phyloP scores from a whole-genome alignment of 2,888 invertebrate genomes.

The Hesperia comma region DNA sequence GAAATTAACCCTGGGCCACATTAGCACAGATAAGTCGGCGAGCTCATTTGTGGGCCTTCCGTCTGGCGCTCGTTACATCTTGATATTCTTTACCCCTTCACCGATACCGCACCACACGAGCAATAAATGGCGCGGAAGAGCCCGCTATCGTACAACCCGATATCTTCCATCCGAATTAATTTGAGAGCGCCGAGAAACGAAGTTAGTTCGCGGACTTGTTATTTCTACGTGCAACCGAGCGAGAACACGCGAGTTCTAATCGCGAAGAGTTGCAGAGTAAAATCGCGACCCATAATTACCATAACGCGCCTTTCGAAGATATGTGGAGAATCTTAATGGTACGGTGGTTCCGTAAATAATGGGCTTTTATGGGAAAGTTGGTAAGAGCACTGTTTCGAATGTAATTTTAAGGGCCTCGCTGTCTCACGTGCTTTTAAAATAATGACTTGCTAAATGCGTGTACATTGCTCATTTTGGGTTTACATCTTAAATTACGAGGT shows the following conservation, averaged over 20 bases:
- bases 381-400: slow-evolving; percentile 82
- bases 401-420: slow-evolving; percentile 80
- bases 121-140: slow-evolving; percentile 84
- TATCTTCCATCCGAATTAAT: slow-evolving; percentile 85
- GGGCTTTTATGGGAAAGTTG: slow-evolving; percentile 84
- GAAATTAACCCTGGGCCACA: slow-evolving; percentile 83
- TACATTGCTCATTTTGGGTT: slow-evolving; percentile 16
- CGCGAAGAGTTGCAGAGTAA: slow-evolving; percentile 80
- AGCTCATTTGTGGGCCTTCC: slow-evolving; percentile 84
- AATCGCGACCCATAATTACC: slow-evolving; percentile 84
- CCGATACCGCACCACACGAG: slow-evolving; percentile 81
- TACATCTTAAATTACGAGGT: slow-evolving; percentile 3
- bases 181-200: slow-evolving; percentile 78
- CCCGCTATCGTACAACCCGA: slow-evolving; percentile 79
- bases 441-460: slow-evolving; percentile 71
- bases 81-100: slow-evolving; percentile 84
- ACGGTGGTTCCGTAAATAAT: slow-evolving; percentile 83
- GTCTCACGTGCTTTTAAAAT: slow-evolving; percentile 80
- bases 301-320: slow-evolving; percentile 83
- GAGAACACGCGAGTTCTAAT: slow-evolving; percentile 72
- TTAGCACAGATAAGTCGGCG: slow-evolving; percentile 82
- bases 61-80: slow-evolving; percentile 82
- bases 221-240: slow-evolving; percentile 74
- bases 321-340: slow-evolving; percentile 84
- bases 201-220: slow-evolving; percentile 81